Evolutionary conservation across 1,140 invertebrate species (phyloP), one percentile per base, ranked within the genome.

Genomic region (Akabosia matsudoensis): DNA sequence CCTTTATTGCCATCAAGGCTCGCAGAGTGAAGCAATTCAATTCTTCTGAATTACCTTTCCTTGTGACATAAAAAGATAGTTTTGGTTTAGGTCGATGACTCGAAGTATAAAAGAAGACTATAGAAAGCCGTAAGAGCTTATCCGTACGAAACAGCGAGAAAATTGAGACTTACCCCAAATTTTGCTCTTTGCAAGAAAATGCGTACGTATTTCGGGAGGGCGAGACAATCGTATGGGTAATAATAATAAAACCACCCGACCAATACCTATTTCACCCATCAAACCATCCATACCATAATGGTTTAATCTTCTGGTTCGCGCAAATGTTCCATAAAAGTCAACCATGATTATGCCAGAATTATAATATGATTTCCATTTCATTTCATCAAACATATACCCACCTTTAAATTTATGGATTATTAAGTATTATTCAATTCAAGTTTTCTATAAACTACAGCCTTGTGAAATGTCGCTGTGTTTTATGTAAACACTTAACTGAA

Each of bases 321-420:
- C 61, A 67, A 67, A 67, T 67, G 61, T 31, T 67, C 61, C 24
- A 67, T 67, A 67, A 67, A 67, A 67, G 61, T 67, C 61, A 67
- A 67, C 61, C 61, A 61, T 3, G 7, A 67, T 10, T 10, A 67
- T 67, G 22, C 61, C 22, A 30, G 54, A 61, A 67, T 31, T 67
- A 30, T 67, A 67, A 67, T 28, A 67, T 56, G 10, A 67, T 67
- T 31, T 67, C 28, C 61, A 31, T 67, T n/a, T 24, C 54, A 61
- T 24, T 61, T 61, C 24, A 61, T 61, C 54, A 61, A 61, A 61
- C 24, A 7, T 61, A 61, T n/a, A 3, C 24, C 13, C n/a, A 61
- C 4, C 14, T 22, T 10, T n/a, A 24, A 16, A 61, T 24, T 4
- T 61, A 61, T 13, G 54, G 13, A 61, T 61, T 30, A 30, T 30